phyloP scores from a whole-genome alignment of 30 jellyfish, hydroid and myxozoan genomes.

The Cassiopea andromeda region DNA sequence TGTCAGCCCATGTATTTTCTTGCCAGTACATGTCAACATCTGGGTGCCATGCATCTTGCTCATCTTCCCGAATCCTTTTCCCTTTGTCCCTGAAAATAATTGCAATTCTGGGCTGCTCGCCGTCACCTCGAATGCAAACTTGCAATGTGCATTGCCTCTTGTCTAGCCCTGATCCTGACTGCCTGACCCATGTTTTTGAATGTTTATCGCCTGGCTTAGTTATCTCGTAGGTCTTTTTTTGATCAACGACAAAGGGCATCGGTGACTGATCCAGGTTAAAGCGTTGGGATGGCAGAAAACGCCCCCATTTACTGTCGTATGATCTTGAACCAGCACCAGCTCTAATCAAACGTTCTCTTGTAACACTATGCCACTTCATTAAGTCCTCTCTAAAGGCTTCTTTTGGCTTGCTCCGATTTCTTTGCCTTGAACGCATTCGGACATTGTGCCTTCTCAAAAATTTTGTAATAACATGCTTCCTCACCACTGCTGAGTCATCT shows the following conservation, averaged over 20 bases:
- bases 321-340: slow-evolving; percentile 55
- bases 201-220: slow-evolving; percentile 61
- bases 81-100: slow-evolving; percentile 50
- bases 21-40: slow-evolving; percentile 45
- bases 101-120: slow-evolving; percentile 50
- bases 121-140: slow-evolving; percentile 53
- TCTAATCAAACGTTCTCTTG: slow-evolving; percentile 63
- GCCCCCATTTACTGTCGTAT: slow-evolving; percentile 44
- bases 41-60: slow-evolving; percentile 48
- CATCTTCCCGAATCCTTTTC: slow-evolving; percentile 33
- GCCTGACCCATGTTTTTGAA: slow-evolving; percentile 9
- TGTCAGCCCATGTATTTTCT: too few relatives aligned
- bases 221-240: slow-evolving; percentile 49
- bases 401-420: slow-evolving; percentile 53
- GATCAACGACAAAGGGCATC: slow-evolving; percentile 72
- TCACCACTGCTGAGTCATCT: too few relatives aligned
- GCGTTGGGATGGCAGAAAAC: slow-evolving; percentile 60
- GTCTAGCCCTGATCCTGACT: slow-evolving; percentile 59
- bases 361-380: slow-evolving; percentile 56
- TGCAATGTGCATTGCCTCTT: slow-evolving; percentile 56
- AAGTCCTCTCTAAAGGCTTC: slow-evolving; percentile 52
- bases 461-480: slow-evolving; percentile 66
- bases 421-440: slow-evolving; percentile 45
- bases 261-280: slow-evolving; percentile 59
- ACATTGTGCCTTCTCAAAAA: slow-evolving; percentile 46